Evolutionary conservation across 2,888 invertebrate species (phyloP).

Genomic region (Drosophila leonis): DNA sequence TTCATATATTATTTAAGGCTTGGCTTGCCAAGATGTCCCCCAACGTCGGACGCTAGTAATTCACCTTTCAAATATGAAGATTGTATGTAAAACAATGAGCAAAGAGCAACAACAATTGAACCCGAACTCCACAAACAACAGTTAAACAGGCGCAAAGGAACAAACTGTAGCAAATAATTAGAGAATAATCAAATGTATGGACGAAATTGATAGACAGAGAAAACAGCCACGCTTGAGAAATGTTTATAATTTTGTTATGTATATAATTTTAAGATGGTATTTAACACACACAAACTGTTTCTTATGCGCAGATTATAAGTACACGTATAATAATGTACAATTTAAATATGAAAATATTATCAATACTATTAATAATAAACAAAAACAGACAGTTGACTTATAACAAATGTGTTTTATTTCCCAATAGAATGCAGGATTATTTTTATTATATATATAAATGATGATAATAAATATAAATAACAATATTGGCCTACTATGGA

Average conservation of each 20-base stretch:
- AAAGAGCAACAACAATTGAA: slow-evolving; percentile 1
- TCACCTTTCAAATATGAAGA: slow-evolving; percentile 14
- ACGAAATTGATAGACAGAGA: slow-evolving; percentile 64
- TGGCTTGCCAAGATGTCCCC: background rate
- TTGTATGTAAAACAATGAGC: slow-evolving; percentile 12
- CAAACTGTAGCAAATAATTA: slow-evolving; percentile 70
- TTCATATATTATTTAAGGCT: slow-evolving; percentile 38
- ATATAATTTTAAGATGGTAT: slow-evolving; percentile 77
- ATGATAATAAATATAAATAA: too few relatives aligned
- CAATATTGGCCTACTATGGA: too few relatives aligned
- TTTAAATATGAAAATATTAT: slow-evolving; percentile 71
- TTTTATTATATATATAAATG: too few relatives aligned
- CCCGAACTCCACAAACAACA: slow-evolving; percentile 7
- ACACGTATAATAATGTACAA: slow-evolving; percentile 77
- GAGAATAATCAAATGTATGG: slow-evolving; percentile 57
- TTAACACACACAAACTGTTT: slow-evolving; percentile 70
- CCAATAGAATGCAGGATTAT: background rate
- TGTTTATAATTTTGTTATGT: slow-evolving; percentile 80
- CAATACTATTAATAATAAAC: slow-evolving; percentile 67
- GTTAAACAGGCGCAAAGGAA: slow-evolving; percentile 43
- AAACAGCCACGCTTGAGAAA: slow-evolving; percentile 73
- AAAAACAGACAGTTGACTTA: slow-evolving; percentile 49
- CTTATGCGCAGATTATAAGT: slow-evolving; percentile 72
- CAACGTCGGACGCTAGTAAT: slow-evolving; percentile 19
- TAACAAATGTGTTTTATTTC: slow-evolving; percentile 12